Evolutionary conservation across 2,113 vertebrate genomes (phyloP).

Genomic region (Stictonetta naevosa): DNA sequence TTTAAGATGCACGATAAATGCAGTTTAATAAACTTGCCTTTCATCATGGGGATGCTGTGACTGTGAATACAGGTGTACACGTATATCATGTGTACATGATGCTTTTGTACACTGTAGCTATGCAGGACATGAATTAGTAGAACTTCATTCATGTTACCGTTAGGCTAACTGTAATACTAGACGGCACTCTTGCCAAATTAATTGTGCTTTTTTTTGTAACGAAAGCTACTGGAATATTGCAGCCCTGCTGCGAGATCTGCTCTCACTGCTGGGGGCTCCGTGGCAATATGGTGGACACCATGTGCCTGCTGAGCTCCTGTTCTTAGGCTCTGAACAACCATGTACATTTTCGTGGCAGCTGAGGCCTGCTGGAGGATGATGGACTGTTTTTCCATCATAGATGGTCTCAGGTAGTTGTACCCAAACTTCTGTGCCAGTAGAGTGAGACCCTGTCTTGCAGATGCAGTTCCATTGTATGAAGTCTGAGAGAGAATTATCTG

Average conservation of each 20-base stretch:
- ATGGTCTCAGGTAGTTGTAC: not conserved
- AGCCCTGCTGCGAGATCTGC: not conserved
- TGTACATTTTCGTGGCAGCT: not conserved
- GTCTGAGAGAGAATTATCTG: not conserved
- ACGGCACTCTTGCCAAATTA: not conserved
- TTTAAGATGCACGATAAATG: not conserved
- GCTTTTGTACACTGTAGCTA: fast-evolving
- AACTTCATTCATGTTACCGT: not conserved
- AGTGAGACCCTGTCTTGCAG: not conserved
- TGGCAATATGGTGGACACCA: not conserved
- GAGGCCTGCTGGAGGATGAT: not conserved
- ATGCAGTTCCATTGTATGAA: not conserved
- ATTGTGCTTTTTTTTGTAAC: not conserved
- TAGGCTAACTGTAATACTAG: not conserved
- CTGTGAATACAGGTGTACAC: not conserved
- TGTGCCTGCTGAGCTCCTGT: not conserved
- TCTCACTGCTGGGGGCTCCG: not conserved
- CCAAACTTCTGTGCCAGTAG: not conserved
- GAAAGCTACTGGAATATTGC: not conserved
- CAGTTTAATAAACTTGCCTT: not conserved
- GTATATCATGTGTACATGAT: not conserved
- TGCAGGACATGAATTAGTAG: not conserved
- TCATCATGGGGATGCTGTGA: not conserved
- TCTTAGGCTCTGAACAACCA: not conserved
- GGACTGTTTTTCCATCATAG: not conserved